These are phyloP conservation scores for Lobophora halterata DNA, from an alignment of 2,888 invertebrate species.

Conservation along the genomic window DNA sequence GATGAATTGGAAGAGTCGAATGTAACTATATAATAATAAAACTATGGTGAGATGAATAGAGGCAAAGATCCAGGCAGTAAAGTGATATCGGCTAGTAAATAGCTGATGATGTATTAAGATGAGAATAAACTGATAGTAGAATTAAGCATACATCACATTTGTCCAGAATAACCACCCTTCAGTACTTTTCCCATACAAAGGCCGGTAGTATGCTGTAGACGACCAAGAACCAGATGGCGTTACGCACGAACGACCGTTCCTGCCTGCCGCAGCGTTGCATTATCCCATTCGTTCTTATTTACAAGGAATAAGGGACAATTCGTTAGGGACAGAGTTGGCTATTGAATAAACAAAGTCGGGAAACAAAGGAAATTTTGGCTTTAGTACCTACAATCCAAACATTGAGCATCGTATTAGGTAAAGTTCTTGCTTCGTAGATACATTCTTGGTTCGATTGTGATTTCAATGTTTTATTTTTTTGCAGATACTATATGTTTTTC, in stretches of 20 bases:
- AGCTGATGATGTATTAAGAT: too few species aligned
- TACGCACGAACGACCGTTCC: slow-evolving; percentile 44
- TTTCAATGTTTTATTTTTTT: too few species aligned
- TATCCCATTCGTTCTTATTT: slow-evolving; percentile 48
- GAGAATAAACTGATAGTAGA: too few species aligned
- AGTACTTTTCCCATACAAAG: slow-evolving; percentile 21
- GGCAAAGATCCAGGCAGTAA: too few species aligned
- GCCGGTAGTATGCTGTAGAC: slow-evolving; percentile 32
- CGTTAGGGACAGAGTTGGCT: slow-evolving; percentile 14
- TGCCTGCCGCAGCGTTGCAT: slow-evolving; percentile 39
- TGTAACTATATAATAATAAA: too few species aligned
- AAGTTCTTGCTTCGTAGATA: too few species aligned
- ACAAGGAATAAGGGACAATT: slow-evolving; percentile 39
- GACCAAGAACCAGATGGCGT: slow-evolving; percentile 41
- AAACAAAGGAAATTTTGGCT: slow-evolving; percentile 10
- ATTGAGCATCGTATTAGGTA: too few species aligned
- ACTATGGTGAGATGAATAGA: too few species aligned
- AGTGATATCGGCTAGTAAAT: too few species aligned
- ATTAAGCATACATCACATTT: neutral
- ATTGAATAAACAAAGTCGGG: slow-evolving; percentile 16
- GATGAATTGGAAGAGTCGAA: too few species aligned
- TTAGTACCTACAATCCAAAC: neutral
- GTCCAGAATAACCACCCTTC: slow-evolving; percentile 20
- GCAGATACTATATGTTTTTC: too few species aligned
- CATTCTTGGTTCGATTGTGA: too few species aligned